Conservation (phyloP, 2,797 vertebrate species). For the Thaleichthys pacificus region DNA sequence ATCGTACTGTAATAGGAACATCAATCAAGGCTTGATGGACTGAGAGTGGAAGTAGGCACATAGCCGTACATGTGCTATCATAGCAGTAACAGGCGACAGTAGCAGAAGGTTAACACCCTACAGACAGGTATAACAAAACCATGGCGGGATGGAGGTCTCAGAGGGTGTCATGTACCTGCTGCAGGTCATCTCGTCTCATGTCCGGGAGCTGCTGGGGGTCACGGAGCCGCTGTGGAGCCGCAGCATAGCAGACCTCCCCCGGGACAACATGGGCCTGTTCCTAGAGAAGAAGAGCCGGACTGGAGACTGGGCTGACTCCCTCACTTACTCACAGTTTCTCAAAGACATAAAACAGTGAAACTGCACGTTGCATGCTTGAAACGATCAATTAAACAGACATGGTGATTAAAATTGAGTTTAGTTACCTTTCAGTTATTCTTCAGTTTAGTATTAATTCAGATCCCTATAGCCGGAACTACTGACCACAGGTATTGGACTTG, state of each 20-base stretch:
- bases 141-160: background rate
- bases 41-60: background rate
- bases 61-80: background rate
- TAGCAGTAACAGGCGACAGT: background rate
- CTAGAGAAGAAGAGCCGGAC: slow-evolving; percentile 82
- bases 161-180: slow-evolving; percentile 48
- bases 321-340: slow-evolving; percentile 76
- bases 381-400: background rate
- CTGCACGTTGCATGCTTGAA: background rate
- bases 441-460: no score
- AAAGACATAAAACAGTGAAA: slow-evolving; percentile 7
- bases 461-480: no score
- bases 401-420: background rate
- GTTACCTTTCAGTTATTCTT: background rate
- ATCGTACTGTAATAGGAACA: background rate
- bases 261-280: slow-evolving; percentile 79
- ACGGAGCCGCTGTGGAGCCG: slow-evolving; percentile 78
- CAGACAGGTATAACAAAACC: background rate
- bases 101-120: background rate
- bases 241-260: slow-evolving; percentile 78
- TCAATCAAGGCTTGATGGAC: background rate
- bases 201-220: slow-evolving; percentile 79
- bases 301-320: slow-evolving; percentile 72
- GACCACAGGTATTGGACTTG: no score
- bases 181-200: slow-evolving; percentile 80